These are phyloP conservation scores for Branchellion lobata DNA, from an alignment of 2,888 invertebrate species.

Conservation along the genomic window DNA sequence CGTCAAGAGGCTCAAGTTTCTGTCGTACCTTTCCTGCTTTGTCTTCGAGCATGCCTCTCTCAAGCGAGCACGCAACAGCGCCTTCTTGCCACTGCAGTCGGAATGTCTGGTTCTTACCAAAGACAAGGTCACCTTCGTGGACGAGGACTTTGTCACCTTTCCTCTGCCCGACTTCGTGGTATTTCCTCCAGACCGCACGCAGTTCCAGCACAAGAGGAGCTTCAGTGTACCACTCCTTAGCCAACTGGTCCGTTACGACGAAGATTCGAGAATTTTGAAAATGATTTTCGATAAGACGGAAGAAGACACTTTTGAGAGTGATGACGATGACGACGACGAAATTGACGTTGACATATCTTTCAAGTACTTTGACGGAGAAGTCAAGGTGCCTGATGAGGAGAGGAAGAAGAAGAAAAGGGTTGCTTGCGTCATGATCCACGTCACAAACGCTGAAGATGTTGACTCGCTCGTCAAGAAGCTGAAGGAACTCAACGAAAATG, in stretches of 20 bases:
- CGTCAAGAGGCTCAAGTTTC: background rate
- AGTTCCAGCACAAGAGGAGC: constrained; percentile 37
- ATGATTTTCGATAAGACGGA: background rate
- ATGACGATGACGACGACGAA: background rate
- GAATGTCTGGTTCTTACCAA: constrained; percentile 57
- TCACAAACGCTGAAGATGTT: background rate
- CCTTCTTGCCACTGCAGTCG: constrained; percentile 43
- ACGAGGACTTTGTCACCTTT: constrained; percentile 59
- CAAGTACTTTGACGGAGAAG: constrained; percentile 12
- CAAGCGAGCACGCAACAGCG: background rate
- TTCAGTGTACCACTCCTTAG: background rate
- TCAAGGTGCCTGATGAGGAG: background rate
- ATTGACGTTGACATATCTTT: background rate
- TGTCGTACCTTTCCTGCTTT: background rate
- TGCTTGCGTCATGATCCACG: background rate
- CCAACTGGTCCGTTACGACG: background rate
- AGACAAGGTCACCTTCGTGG: constrained; percentile 56
- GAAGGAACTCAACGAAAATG: background rate
- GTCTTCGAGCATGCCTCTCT: background rate
- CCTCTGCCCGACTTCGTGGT: constrained; percentile 60
- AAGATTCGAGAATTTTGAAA: constrained; percentile 2
- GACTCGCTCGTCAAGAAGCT: background rate
- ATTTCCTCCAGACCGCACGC: constrained; percentile 57
- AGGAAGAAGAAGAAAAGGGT: background rate
- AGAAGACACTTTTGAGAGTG: background rate